These are phyloP conservation scores for Coptotermes formosanus DNA, from an alignment of 1,140 invertebrate genomes.

Conservation along the genomic window DNA sequence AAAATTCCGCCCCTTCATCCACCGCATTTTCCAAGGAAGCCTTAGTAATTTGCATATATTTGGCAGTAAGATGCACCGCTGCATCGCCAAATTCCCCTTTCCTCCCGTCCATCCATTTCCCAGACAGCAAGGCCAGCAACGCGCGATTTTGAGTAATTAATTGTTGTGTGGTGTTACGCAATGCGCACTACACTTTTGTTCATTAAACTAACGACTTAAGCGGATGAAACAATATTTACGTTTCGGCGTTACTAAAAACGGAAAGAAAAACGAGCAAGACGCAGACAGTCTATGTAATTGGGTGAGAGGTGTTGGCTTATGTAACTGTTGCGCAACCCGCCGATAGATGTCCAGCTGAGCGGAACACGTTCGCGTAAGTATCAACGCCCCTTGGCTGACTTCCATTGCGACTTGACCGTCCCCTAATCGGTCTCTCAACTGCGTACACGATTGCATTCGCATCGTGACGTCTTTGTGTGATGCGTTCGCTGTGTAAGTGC, in stretches of 20 bases:
- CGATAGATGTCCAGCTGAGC: background rate
- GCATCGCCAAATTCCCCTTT: background rate
- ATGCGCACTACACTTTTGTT: background rate
- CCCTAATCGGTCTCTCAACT: background rate
- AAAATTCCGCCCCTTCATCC: too few relatives aligned
- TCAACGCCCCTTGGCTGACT: background rate
- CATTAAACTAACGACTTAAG: background rate
- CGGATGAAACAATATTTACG: background rate
- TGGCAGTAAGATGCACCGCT: background rate
- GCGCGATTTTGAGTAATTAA: background rate
- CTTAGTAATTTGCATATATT: background rate
- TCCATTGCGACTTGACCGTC: background rate
- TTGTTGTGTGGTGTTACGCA: background rate
- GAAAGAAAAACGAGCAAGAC: background rate
- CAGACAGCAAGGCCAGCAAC: background rate
- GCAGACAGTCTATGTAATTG: background rate
- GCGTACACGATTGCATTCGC: background rate
- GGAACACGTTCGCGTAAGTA: background rate
- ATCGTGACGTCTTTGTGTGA: background rate
- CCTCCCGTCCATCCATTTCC: background rate
- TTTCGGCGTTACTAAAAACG: too few relatives aligned
- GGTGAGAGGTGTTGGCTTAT: background rate
- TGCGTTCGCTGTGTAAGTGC: too few relatives aligned
- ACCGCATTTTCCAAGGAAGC: too few relatives aligned
- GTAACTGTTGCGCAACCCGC: background rate